phyloP scores from a whole-genome alignment of 2,888 invertebrate genomes.

The Eristalis intricaria region DNA sequence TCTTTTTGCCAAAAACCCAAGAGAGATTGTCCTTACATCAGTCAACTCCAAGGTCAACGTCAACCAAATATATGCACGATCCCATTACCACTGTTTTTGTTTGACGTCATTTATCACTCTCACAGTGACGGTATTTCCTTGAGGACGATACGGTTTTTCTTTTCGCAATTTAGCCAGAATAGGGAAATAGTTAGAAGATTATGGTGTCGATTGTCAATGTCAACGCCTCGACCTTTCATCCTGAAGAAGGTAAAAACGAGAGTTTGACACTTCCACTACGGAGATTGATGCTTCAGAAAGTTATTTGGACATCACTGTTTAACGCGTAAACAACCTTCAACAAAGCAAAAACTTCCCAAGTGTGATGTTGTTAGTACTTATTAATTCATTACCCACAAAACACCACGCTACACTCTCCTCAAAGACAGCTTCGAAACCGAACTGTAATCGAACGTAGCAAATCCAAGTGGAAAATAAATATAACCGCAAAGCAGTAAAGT shows the following conservation, averaged over 20 bases:
- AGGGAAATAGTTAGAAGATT: constrained; percentile 29
- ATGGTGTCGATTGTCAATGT: constrained; percentile 40
- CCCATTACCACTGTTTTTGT: constrained; percentile 27
- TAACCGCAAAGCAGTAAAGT: not conserved
- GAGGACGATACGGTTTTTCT: not conserved
- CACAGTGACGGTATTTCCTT: constrained; percentile 8
- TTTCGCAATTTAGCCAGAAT: constrained; percentile 6
- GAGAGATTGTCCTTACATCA: constrained; percentile 6
- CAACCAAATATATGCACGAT: constrained; percentile 1
- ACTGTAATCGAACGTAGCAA: not conserved
- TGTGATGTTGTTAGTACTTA: not conserved
- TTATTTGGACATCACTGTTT: not conserved
- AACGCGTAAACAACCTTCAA: not conserved
- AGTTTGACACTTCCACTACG: not conserved
- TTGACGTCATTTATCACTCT: constrained; percentile 39
- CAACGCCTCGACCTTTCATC: constrained; percentile 34
- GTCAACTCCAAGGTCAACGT: constrained; percentile 12
- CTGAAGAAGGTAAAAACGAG: not conserved
- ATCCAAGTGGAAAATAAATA: not conserved
- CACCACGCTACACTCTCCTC: not conserved
- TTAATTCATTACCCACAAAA: not conserved
- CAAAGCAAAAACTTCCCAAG: not conserved
- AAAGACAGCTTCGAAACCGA: not conserved
- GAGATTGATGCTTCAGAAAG: constrained; percentile 10
- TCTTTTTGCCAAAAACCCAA: not conserved